Conservation (phyloP, 2,797 vertebrate genomes). For the Amblyopsis hoosieri region DNA sequence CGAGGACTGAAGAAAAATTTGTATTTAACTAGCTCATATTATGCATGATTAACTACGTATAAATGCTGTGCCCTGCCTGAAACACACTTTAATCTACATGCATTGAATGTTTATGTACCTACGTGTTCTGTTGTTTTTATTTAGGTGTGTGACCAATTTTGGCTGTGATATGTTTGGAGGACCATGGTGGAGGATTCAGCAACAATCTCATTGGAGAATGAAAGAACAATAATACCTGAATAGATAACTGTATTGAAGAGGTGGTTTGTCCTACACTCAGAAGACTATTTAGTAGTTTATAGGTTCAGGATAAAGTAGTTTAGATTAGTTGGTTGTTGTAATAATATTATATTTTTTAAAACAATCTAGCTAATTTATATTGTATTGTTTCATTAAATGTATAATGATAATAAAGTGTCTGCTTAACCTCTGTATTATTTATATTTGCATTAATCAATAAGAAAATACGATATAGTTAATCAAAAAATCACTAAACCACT, state of each 20-base stretch:
- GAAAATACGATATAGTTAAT: too few relatives aligned
- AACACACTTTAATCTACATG: neutral
- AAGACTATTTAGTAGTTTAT: slow-evolving; percentile 17
- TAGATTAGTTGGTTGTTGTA: slow-evolving; percentile 12
- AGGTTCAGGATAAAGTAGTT: slow-evolving; percentile 27
- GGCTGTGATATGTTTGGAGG: slow-evolving; percentile 14
- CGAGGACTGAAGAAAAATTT: neutral
- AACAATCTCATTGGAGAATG: slow-evolving; percentile 18
- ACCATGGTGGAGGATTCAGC: slow-evolving; percentile 29
- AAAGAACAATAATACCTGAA: slow-evolving; percentile 34
- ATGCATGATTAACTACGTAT: neutral
- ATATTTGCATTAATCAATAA: too few relatives aligned
- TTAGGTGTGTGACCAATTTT: slow-evolving; percentile 54
- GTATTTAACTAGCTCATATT: too few relatives aligned
- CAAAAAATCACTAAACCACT: too few relatives aligned
- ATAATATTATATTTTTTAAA: slow-evolving; percentile 25
- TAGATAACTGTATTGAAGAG: slow-evolving; percentile 49
- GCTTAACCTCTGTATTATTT: too few relatives aligned
- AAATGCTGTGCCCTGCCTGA: neutral
- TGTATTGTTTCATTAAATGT: slow-evolving; percentile 28
- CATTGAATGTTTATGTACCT: slow-evolving; percentile 16
- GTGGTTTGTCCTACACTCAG: slow-evolving; percentile 24
- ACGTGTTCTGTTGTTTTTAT: slow-evolving; percentile 22
- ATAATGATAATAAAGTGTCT: too few relatives aligned
- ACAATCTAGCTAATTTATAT: slow-evolving; percentile 51